These are phyloP conservation scores for Alloscopus bannaensis DNA, from an alignment of 2,888 invertebrate species.

Conservation along the genomic window DNA sequence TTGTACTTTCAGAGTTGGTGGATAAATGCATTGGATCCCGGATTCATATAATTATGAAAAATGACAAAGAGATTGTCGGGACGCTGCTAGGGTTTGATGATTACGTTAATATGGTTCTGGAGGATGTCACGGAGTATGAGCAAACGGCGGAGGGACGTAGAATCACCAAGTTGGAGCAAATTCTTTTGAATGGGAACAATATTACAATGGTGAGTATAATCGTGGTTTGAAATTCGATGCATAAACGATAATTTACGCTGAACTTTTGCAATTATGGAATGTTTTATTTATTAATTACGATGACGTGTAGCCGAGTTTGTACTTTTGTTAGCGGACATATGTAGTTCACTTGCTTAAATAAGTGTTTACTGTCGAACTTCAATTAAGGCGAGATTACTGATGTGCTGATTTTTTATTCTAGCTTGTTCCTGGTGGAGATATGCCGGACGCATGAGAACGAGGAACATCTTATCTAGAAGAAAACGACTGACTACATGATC, in stretches of 20 bases:
- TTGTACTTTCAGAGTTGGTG: conserved; percentile 86
- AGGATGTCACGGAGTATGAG: conserved; percentile 98
- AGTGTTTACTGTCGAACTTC: neutral
- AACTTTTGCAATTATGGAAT: too few relatives aligned
- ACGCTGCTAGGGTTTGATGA: conserved; percentile 98
- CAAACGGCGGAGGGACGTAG: conserved; percentile 96
- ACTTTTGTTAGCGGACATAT: too few relatives aligned
- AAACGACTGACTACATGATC: too few relatives aligned
- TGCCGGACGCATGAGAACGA: conserved; percentile 80
- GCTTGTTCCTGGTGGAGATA: conserved; percentile 88
- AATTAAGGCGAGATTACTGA: neutral
- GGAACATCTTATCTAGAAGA: too few relatives aligned
- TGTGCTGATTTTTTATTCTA: conserved; percentile 76
- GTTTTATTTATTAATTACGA: neutral
- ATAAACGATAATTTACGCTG: too few relatives aligned
- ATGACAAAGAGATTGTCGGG: conserved; percentile 99
- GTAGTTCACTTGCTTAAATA: too few relatives aligned
- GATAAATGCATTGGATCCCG: conserved; percentile 99
- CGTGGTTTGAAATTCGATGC: too few relatives aligned
- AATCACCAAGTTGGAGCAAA: conserved; percentile 97
- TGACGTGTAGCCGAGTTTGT: neutral
- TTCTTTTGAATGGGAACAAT: conserved; percentile 98
- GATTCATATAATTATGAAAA: conserved; percentile 99
- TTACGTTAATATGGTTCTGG: conserved; percentile 98
- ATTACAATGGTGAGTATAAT: conserved; percentile 93